Evolutionary conservation across 64 coral and sea anemone genomes (phyloP).

Genomic region (Montipora sp.): DNA sequence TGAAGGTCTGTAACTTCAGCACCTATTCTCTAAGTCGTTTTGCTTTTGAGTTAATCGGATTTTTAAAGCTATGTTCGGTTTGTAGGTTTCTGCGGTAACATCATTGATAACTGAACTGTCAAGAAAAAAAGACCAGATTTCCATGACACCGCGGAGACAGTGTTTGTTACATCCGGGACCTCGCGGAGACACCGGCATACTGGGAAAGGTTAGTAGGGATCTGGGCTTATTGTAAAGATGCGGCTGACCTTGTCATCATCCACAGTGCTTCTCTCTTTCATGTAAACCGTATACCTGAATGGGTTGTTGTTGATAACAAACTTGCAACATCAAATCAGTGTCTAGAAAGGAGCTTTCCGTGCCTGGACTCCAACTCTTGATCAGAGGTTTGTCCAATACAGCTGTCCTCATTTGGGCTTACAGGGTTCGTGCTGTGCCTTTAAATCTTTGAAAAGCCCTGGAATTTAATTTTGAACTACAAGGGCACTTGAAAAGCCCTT

Average conservation of each 20-base stretch:
- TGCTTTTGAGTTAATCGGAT: background rate
- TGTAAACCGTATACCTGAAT: background rate
- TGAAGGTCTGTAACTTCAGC: background rate
- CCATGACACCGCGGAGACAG: slow-evolving; percentile 76
- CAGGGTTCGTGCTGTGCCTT: no score
- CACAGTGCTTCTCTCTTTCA: no score
- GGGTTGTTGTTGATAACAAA: no score
- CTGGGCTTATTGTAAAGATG: background rate
- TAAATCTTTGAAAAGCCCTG: no score
- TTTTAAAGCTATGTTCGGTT: background rate
- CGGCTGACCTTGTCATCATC: no score
- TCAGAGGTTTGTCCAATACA: no score
- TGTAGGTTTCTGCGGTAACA: slow-evolving; percentile 68
- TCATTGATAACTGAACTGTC: slow-evolving; percentile 65
- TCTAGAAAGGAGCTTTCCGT: no score
- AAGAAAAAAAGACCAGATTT: slow-evolving; percentile 70
- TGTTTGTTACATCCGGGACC: slow-evolving; percentile 93
- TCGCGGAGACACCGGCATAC: slow-evolving; percentile 82
- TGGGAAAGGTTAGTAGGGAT: slow-evolving; percentile 85
- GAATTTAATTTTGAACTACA: no score
- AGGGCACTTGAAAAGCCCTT: no score
- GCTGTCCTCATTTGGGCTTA: no score
- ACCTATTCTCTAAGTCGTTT: background rate
- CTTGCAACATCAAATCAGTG: no score
- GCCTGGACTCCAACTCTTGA: no score